These are phyloP conservation scores for Entomobrya proxima DNA, from an alignment of 2,888 invertebrate genomes.

Conservation along the genomic window DNA sequence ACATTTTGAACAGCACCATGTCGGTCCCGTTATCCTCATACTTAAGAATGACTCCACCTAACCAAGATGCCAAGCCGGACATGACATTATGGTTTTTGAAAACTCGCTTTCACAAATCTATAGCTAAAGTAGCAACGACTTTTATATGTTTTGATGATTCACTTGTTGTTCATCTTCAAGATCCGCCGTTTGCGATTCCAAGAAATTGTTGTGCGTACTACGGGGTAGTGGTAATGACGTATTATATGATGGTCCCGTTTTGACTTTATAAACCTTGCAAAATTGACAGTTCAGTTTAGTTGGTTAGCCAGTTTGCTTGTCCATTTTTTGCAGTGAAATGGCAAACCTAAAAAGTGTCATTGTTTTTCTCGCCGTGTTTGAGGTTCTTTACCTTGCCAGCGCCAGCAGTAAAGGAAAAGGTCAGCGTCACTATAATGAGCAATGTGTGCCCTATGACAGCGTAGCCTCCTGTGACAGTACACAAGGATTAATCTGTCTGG, in stretches of 20 bases:
- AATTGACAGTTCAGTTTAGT: neutral
- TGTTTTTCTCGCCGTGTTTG: neutral
- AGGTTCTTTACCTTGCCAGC: neutral
- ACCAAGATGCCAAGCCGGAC: neutral
- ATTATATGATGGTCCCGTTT: neutral
- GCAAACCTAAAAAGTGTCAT: neutral
- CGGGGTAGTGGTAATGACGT: neutral
- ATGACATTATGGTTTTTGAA: neutral
- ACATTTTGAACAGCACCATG: neutral
- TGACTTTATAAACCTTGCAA: neutral
- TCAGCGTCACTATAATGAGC: slow-evolving; percentile 62
- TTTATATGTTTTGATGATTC: neutral
- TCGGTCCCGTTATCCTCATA: slow-evolving; percentile 18
- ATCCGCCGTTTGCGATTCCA: neutral
- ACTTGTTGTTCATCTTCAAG: neutral
- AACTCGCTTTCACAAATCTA: slow-evolving; percentile 22
- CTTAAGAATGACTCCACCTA: neutral
- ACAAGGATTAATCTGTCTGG: slow-evolving; percentile 66
- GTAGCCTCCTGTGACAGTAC: slow-evolving; percentile 56
- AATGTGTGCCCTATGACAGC: slow-evolving; percentile 66
- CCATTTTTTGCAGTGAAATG: too few relatives aligned
- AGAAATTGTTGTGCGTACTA: neutral
- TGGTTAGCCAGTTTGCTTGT: neutral
- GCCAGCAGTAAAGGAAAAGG: slow-evolving; percentile 2
- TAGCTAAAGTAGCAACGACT: neutral